Evolutionary conservation across 2,113 vertebrate species (phyloP).

Genomic region (Tragelaphus buxtoni): DNA sequence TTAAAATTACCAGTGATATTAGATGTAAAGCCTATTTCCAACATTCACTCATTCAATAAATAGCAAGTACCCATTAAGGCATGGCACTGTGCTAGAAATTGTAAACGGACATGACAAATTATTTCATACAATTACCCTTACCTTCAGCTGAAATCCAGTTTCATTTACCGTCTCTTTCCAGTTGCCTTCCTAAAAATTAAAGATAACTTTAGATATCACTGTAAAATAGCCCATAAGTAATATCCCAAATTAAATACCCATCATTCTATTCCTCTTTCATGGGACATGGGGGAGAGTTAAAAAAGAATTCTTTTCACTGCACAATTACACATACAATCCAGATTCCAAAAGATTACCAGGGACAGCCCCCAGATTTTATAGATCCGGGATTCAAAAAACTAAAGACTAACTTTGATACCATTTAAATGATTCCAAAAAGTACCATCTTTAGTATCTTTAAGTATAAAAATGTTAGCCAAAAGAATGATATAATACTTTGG

Average conservation of each 20-base stretch:
- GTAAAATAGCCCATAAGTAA: neutral
- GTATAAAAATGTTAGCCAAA: constrained; percentile 6
- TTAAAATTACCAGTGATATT: constrained; percentile 8
- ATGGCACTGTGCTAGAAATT: neutral
- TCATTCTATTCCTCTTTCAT: neutral
- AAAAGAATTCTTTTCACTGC: constrained; percentile 18
- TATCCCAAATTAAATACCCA: neutral
- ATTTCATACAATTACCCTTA: constrained; percentile 70
- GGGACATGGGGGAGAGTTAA: neutral
- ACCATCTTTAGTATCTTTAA: neutral
- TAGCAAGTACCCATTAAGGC: neutral
- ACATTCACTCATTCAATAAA: neutral
- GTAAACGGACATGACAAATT: neutral
- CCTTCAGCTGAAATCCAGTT: constrained; percentile 95
- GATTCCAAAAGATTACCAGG: constrained; percentile 19
- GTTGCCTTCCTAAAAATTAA: constrained; percentile 87
- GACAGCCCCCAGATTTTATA: neutral
- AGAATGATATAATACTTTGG: neutral
- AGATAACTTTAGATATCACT: constrained; percentile 53
- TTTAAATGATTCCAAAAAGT: neutral
- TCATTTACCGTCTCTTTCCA: constrained; percentile 96
- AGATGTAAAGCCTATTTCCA: constrained; percentile 23
- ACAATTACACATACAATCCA: constrained; percentile 27
- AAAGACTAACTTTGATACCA: neutral
- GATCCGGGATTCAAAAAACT: neutral